Evolutionary conservation across 2,888 invertebrate species (phyloP).

Genomic region (Cantharis flavilabris): DNA sequence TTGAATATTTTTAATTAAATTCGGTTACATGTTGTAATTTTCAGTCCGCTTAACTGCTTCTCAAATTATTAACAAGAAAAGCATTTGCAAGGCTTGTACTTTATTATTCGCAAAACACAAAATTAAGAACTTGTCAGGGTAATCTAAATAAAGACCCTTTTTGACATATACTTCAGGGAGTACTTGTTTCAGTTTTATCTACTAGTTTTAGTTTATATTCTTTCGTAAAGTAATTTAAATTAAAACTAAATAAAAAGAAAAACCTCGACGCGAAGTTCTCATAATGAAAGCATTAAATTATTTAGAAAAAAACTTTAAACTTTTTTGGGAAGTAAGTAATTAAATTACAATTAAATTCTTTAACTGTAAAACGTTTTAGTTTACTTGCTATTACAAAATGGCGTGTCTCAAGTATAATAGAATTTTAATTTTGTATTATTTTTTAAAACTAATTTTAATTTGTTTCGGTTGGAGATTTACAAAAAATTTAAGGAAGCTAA

Average conservation of each 20-base stretch:
- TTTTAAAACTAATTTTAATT: background rate
- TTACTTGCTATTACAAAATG: conserved; percentile 7
- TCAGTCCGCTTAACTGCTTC: background rate
- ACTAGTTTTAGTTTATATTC: background rate
- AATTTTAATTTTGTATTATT: background rate
- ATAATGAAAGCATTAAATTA: conserved; percentile 13
- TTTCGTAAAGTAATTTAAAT: background rate
- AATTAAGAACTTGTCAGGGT: background rate
- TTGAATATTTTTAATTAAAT: too few relatives aligned
- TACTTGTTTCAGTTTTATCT: background rate
- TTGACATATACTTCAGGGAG: too few relatives aligned
- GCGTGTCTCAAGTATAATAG: background rate
- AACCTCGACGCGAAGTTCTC: background rate
- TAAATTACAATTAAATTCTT: conserved; percentile 24
- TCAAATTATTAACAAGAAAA: background rate
- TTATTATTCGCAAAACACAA: background rate
- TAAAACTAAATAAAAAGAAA: background rate
- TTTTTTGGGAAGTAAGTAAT: conserved; percentile 19
- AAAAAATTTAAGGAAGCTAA: background rate
- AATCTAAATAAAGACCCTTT: background rate
- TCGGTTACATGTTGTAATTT: background rate
- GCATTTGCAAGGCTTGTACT: background rate
- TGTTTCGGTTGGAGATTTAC: background rate
- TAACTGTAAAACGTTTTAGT: conserved; percentile 16
- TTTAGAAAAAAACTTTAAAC: conserved; percentile 15